Conservation (phyloP, 23 tunicate genomes). For the Halocynthia roretzi region DNA sequence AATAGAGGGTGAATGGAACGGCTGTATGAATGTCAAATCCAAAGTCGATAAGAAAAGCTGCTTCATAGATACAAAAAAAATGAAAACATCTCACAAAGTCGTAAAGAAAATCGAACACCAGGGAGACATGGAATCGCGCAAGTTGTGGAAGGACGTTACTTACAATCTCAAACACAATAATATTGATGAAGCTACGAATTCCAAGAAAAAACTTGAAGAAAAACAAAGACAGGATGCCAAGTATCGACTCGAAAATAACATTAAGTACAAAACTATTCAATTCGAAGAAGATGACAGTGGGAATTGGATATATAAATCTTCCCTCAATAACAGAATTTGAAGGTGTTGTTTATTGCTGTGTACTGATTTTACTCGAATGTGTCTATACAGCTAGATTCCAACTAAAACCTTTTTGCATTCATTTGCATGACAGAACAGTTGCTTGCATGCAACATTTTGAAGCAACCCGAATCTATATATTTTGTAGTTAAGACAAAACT, state of each 20-base stretch:
- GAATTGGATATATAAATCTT: slow-evolving; percentile 67
- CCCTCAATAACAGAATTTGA: slow-evolving; percentile 35
- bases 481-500: no score
- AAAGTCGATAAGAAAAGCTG: slow-evolving; percentile 25
- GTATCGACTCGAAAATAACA: slow-evolving; percentile 50
- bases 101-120: slow-evolving; percentile 73
- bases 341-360: background rate
- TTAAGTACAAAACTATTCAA: slow-evolving; percentile 54
- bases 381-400: no score
- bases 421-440: no score
- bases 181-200: slow-evolving; percentile 87
- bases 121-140: slow-evolving; percentile 71
- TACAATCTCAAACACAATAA: slow-evolving; percentile 56
- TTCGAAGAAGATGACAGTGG: slow-evolving; percentile 71
- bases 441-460: no score
- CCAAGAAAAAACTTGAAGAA: slow-evolving; percentile 66
- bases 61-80: slow-evolving; percentile 57
- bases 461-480: no score
- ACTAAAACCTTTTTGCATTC: no score
- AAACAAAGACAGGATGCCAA: slow-evolving; percentile 87
- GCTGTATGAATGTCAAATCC: slow-evolving; percentile 32
- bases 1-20: slow-evolving; percentile 96
- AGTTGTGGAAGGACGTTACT: slow-evolving; percentile 83
- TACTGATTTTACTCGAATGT: background rate
- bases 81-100: slow-evolving; percentile 28